Evolutionary conservation across 1,140 invertebrate genomes (phyloP).

Genomic region (Camponotus vicinus): DNA sequence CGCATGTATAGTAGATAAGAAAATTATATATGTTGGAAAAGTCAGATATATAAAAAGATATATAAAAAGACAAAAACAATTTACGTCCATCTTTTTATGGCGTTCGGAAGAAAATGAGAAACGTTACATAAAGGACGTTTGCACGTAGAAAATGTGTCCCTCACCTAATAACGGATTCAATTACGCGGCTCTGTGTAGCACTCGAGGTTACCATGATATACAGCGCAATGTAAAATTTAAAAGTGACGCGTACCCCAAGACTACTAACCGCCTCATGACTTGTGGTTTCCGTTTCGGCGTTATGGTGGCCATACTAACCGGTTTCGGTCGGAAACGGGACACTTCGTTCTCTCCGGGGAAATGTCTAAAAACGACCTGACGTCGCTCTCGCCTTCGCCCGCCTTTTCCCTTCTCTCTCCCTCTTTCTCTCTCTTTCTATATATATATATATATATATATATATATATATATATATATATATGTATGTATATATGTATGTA

Average conservation of each 20-base stretch:
- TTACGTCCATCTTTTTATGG: constrained; percentile 31
- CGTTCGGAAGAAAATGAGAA: constrained; percentile 49
- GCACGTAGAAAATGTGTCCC: constrained; percentile 45
- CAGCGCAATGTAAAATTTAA: constrained; percentile 63
- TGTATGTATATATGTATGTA: constrained; percentile 35
- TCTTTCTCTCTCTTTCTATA: not conserved
- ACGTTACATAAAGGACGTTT: constrained; percentile 30
- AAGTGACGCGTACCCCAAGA: constrained; percentile 53
- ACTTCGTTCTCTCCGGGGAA: constrained; percentile 60
- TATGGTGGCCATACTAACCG: constrained; percentile 61
- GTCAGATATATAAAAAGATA: not conserved
- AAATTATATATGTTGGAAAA: not conserved
- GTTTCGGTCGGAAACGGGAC: constrained; percentile 64
- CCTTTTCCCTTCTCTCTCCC: not conserved
- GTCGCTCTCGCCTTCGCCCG: constrained; percentile 3
- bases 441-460: constrained; percentile 36
- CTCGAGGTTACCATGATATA: constrained; percentile 62
- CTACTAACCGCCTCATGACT: constrained; percentile 58
- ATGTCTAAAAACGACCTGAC: constrained; percentile 64
- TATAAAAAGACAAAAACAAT: constrained; percentile 8
- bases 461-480: constrained; percentile 26
- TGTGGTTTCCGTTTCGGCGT: constrained; percentile 58
- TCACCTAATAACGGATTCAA: constrained; percentile 66
- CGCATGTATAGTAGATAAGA: not conserved
- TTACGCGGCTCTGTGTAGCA: constrained; percentile 52